A percentile compares a stretch with the other conserved stretches of the same genome.
Conservation (phyloP, 2,888 invertebrate genomes). For the Mimas tiliae region DNA sequence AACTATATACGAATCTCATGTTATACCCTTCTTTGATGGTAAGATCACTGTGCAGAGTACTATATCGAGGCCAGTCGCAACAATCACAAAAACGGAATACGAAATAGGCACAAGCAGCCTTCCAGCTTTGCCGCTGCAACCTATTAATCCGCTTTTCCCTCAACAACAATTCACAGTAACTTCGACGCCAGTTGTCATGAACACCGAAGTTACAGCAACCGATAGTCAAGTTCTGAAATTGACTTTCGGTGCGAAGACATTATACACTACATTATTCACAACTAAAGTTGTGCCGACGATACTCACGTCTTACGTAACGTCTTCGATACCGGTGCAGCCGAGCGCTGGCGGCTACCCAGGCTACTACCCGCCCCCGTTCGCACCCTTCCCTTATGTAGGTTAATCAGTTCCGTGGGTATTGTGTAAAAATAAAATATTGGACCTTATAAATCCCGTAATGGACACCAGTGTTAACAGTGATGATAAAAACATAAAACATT, state of each 20-base stretch:
- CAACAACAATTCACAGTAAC: conserved; percentile 90
- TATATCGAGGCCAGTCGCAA: conserved; percentile 90
- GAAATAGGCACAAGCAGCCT: conserved; percentile 90
- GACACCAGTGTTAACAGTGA: conserved; percentile 57
- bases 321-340: conserved; percentile 90
- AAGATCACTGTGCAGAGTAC: conserved; percentile 91
- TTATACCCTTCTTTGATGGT: conserved; percentile 91
- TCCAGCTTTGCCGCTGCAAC: conserved; percentile 83
- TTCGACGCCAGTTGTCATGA: conserved; percentile 92
- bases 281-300: conserved; percentile 93
- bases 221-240: conserved; percentile 93
- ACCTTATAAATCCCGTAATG: conserved; percentile 43
- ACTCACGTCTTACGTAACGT: conserved; percentile 93
- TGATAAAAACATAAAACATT: conserved; percentile 52
- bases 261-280: conserved; percentile 93
- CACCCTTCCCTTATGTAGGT: conserved; percentile 91
- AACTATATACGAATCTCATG: conserved; percentile 92
- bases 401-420: conserved; percentile 40
- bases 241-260: conserved; percentile 95
- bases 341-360: conserved; percentile 90
- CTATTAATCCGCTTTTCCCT: conserved; percentile 83
- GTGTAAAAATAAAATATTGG: conserved; percentile 40
- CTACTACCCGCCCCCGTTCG: conserved; percentile 90
- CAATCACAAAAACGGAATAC: conserved; percentile 91
- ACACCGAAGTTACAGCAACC: conserved; percentile 91